Conservation (phyloP, 2,113 vertebrate genomes). For the Leucosticte australis region DNA sequence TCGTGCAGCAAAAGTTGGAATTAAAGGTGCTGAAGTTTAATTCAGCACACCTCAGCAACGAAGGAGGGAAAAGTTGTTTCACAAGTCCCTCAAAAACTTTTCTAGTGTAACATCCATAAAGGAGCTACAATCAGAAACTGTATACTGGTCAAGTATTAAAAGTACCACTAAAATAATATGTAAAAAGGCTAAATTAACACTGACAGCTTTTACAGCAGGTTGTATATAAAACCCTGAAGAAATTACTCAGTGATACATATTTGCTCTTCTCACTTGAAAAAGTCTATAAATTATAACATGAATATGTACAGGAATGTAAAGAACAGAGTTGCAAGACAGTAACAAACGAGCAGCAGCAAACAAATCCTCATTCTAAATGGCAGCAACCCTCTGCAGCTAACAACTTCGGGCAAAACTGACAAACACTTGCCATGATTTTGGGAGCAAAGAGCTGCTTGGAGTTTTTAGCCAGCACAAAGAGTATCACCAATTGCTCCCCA, state of each 20-base stretch:
- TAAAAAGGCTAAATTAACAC: neutral
- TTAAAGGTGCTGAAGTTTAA: neutral
- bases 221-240: neutral
- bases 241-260: neutral
- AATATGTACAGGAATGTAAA: neutral
- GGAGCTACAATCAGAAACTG: neutral
- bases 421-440: neutral
- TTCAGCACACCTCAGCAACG: neutral
- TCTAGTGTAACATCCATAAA: neutral
- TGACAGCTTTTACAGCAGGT: neutral
- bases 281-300: neutral
- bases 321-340: neutral
- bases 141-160: neutral
- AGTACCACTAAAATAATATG: neutral
- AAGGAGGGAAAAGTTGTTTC: neutral
- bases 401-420: neutral
- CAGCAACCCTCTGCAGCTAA: neutral
- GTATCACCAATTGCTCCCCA: neutral
- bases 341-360: neutral
- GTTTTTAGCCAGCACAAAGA: neutral
- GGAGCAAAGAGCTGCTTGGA: neutral
- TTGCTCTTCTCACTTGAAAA: neutral
- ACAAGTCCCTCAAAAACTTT: conserved; percentile 50
- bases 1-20: neutral
- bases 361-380: neutral